Base-by-base conservation (phyloP, 2,888 invertebrate species). In the Hetaerina titia region DNA sequence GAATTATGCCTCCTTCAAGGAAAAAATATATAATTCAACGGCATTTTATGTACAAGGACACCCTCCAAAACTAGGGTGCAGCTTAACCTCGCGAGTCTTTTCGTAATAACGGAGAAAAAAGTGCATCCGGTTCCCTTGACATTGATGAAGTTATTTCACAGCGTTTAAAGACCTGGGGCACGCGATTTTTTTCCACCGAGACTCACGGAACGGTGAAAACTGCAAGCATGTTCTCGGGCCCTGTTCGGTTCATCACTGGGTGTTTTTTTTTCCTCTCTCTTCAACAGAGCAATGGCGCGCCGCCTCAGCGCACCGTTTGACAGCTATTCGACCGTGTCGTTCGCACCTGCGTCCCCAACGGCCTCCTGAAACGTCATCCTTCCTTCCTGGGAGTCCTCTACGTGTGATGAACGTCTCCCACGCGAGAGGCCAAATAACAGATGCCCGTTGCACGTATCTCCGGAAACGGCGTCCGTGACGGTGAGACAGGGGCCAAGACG, bases 291-390 rank as follows among this genome's bases (percentile, higher is more conserved):
- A 45, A 45, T 45, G 45, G 45, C 45, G 45, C 45, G 45, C 45
- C 45, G 45, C 45, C 45, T 45, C 45, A 81, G 81, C 81, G 81
- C 81, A 81, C 81, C 81, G 81, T 81, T 81, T 81, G 81, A 81
- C 31, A 81, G 81, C 31, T 31, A 81, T 81, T 81, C 81, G 31
- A 81, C 25, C 81, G 81, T 81, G 81, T 81, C 81, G 81, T 81
- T 31, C 81, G 81, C 81, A 81, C 81, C 81, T 81, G 81, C 81
- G 31, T 31, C 81, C 69, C 13, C 31, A 81, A 31, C 81, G 31
- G 31, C 31, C 31, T 81, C 8, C 81, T 4, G 81, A 74, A 25
- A 74, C 19, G 74, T 45, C 45, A 45, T 45, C 74, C 19, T 25
- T n/a, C 25, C n/a, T 74, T 8, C 60, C 60, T 11, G 60, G 60